phyloP scores from a whole-genome alignment of 2,888 invertebrate species.

The Agriopis aurantiaria region DNA sequence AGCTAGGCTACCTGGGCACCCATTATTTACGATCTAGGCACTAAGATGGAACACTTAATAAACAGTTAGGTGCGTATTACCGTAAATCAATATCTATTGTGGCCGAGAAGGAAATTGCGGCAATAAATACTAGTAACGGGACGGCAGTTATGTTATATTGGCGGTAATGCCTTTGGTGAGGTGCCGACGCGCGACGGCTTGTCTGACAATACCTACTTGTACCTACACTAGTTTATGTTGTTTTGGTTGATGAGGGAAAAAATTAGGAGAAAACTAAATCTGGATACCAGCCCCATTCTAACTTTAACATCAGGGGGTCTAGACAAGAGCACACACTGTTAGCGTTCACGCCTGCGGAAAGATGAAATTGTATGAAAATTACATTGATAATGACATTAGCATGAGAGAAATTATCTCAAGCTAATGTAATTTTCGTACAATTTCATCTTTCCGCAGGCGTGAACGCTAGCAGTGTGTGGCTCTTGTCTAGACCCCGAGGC shows the following conservation, averaged over 20 bases:
- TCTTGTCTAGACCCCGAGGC: too few species aligned
- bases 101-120: conserved; percentile 26
- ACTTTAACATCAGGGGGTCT: too few species aligned
- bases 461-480: too few species aligned
- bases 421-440: too few species aligned
- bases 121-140: conserved; percentile 34
- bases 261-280: too few species aligned
- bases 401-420: too few species aligned
- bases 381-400: too few species aligned
- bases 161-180: conserved; percentile 26
- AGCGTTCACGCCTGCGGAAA: too few species aligned
- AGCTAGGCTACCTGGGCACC: conserved; percentile 1
- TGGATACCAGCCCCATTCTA: too few species aligned
- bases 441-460: too few species aligned
- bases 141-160: conserved; percentile 25
- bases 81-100: conserved; percentile 44
- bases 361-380: too few species aligned
- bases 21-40: conserved; percentile 35
- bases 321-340: too few species aligned
- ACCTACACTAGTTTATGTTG: background rate
- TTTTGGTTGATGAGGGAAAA: background rate
- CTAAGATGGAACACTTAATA: conserved; percentile 40
- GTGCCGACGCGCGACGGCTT: conserved; percentile 14
- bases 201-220: background rate
- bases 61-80: conserved; percentile 39